These are phyloP conservation scores for Hippopotamus amphibius DNA, from an alignment of 2,113 vertebrate genomes.

Conservation along the genomic window DNA sequence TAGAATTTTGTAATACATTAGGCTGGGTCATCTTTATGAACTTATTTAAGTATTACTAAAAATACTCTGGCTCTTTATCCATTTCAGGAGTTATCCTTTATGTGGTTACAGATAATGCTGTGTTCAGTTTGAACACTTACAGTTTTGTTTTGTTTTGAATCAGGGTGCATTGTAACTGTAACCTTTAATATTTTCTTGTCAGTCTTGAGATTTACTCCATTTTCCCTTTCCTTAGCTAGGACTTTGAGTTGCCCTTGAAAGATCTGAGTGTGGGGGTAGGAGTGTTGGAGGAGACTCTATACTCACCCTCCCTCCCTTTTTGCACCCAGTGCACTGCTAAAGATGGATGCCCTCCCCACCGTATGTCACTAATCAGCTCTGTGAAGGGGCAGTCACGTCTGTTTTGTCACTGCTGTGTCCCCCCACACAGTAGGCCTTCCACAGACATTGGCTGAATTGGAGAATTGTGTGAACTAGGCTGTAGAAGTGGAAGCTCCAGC, in stretches of 20 bases:
- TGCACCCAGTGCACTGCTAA: background rate
- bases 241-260: conserved; percentile 43
- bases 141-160: conserved; percentile 73
- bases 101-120: conserved; percentile 52
- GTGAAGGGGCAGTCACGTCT: background rate
- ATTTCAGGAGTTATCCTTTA: conserved; percentile 46
- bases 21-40: conserved; percentile 28
- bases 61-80: conserved; percentile 60
- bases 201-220: conserved; percentile 10
- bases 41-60: conserved; percentile 50
- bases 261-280: background rate
- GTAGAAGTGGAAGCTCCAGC: background rate
- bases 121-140: conserved; percentile 68
- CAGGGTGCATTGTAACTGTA: conserved; percentile 20
- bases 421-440: background rate
- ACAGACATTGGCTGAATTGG: background rate
- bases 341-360: background rate
- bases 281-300: background rate
- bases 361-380: background rate
- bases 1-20: background rate
- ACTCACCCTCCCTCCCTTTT: background rate
- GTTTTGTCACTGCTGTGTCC: background rate
- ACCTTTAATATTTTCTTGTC: conserved; percentile 63
- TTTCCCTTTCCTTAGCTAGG: conserved; percentile 38
- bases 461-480: conserved; percentile 4